These are phyloP conservation scores for Psittacus erithacus DNA, from an alignment of 2,113 vertebrate genomes.

Conservation along the genomic window DNA sequence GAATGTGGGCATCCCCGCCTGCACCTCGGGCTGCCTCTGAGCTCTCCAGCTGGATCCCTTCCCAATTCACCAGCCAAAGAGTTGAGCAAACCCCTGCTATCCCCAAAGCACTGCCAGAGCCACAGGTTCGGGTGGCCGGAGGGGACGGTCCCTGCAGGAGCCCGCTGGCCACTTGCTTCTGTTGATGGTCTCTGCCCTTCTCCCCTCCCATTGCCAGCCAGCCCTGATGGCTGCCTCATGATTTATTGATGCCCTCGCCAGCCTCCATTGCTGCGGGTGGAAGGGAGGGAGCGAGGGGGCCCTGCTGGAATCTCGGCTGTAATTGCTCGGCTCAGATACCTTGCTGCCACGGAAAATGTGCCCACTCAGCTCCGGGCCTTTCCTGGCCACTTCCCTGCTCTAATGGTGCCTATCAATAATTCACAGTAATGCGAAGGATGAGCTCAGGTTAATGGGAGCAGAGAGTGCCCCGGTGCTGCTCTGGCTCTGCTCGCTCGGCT, in stretches of 20 bases:
- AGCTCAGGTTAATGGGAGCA: conserved; percentile 55
- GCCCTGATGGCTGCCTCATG: background rate
- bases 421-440: conserved; percentile 33
- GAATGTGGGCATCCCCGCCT: conserved; percentile 27
- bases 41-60: background rate
- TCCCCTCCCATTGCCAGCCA: background rate
- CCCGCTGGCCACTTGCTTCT: background rate
- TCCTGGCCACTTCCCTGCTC: conserved; percentile 50
- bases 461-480: background rate
- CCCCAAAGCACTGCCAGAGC: background rate
- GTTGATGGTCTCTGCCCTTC: background rate
- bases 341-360: conserved; percentile 35
- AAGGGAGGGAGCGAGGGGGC: background rate
- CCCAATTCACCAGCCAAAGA: background rate
- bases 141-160: fast-evolving
- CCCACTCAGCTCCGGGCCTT: conserved; percentile 42
- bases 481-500: background rate
- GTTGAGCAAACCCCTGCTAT: background rate
- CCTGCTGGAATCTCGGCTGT: background rate
- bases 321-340: conserved; percentile 34
- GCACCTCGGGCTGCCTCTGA: background rate
- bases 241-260: conserved; percentile 26
- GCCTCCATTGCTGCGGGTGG: background rate
- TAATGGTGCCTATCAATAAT: conserved; percentile 71
- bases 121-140: fast-evolving